These are phyloP conservation scores for Morbakka virulenta DNA, from an alignment of 30 jellyfish, hydroid and myxozoan species.

Conservation along the genomic window DNA sequence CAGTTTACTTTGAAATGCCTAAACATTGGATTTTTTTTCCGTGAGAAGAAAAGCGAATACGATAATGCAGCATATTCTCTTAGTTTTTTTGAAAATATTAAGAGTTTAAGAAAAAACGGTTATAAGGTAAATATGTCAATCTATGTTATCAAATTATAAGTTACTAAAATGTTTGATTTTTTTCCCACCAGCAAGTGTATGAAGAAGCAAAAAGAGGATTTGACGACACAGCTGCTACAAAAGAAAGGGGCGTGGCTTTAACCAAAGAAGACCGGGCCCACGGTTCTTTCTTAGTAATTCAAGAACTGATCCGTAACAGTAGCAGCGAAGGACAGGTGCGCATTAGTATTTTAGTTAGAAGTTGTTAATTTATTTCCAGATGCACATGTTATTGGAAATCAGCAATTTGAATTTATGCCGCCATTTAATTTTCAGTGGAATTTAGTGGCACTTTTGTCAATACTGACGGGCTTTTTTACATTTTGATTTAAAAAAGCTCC, in stretches of 20 bases:
- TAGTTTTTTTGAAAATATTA: neutral
- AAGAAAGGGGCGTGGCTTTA: slow-evolving; percentile 72
- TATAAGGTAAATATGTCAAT: neutral
- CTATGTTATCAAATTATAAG: too few species aligned
- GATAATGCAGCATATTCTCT: neutral
- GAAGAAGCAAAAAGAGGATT: slow-evolving; percentile 78
- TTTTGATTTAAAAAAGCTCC: too few species aligned
- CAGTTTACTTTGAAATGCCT: too few species aligned
- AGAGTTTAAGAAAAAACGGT: neutral
- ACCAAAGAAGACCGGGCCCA: slow-evolving; percentile 84
- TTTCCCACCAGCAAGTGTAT: slow-evolving; percentile 58
- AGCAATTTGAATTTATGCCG: neutral
- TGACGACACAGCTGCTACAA: slow-evolving; percentile 74
- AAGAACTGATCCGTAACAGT: slow-evolving; percentile 79
- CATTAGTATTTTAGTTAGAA: too few species aligned
- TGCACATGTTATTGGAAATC: neutral
- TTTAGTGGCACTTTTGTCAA: too few species aligned
- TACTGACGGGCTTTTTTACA: too few species aligned
- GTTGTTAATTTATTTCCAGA: neutral
- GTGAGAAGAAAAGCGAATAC: neutral
- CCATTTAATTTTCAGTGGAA: neutral
- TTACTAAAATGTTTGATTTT: neutral
- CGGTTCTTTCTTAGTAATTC: slow-evolving; percentile 84
- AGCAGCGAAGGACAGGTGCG: slow-evolving; percentile 92
- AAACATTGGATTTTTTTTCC: too few species aligned